Conservation (phyloP, 2,797 vertebrate species). For the Myotis myotis region DNA sequence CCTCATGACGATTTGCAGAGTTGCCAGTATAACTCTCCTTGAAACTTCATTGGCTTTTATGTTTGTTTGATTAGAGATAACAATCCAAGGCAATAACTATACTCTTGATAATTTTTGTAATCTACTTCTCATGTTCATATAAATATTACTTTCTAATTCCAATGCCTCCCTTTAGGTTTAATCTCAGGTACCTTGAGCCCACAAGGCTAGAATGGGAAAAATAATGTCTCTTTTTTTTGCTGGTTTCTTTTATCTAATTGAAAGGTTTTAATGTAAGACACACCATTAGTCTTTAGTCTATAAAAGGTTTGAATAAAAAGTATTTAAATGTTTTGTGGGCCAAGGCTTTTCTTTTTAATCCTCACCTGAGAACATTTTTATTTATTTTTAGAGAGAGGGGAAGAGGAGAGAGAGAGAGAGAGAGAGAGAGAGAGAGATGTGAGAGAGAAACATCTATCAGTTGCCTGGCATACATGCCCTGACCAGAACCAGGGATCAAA, state of each 20-base stretch:
- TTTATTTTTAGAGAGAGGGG: background rate
- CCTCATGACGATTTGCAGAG: background rate
- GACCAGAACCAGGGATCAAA: too few species aligned
- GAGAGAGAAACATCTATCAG: background rate
- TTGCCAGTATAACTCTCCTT: background rate
- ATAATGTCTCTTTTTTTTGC: background rate
- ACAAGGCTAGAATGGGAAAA: background rate
- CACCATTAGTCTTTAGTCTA: background rate
- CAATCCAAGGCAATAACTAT: background rate
- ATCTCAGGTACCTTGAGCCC: background rate
- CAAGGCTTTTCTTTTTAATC: background rate
- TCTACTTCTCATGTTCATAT: background rate
- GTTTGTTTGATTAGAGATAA: background rate
- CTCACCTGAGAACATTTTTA: background rate
- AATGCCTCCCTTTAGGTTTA: background rate
- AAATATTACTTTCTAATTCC: background rate
- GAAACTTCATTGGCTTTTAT: background rate
- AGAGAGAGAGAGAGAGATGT: too few species aligned
- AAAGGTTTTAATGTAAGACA: background rate
- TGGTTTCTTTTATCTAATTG: background rate
- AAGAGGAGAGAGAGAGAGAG: background rate
- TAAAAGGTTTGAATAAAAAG: background rate
- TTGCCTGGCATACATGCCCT: background rate
- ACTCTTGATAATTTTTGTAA: background rate
- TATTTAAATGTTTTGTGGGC: background rate